These are phyloP conservation scores for Enteromius fasciolatus DNA, from an alignment of 2,797 vertebrate genomes.

Conservation along the genomic window DNA sequence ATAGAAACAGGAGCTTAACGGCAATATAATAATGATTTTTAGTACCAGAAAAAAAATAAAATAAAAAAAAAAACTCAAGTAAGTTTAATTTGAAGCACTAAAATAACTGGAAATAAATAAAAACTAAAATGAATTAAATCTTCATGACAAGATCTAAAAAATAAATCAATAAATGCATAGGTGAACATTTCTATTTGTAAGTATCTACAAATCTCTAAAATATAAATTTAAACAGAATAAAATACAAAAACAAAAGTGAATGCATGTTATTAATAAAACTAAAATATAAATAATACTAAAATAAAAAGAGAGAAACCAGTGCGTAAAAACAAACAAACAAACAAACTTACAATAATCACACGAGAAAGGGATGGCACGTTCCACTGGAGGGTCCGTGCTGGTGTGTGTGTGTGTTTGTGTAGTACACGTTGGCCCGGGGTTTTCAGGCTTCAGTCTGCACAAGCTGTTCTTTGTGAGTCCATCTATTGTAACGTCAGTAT, in stretches of 20 bases:
- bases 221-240: not conserved
- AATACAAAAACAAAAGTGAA: not conserved
- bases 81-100: not conserved
- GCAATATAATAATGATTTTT: too few species aligned
- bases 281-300: not conserved
- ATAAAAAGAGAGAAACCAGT: not conserved
- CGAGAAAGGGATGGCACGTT: not conserved
- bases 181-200: too few species aligned
- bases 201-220: too few species aligned
- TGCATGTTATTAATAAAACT: too few species aligned
- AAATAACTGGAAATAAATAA: not conserved
- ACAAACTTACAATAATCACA: not conserved
- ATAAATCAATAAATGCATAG: not conserved
- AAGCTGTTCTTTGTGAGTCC: slow-evolving; percentile 52
- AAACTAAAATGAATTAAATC: not conserved
- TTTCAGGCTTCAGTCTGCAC: slow-evolving; percentile 37
- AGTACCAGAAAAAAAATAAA: too few species aligned
- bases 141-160: not conserved
- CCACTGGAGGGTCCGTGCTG: not conserved
- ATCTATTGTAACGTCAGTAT: slow-evolving; percentile 47
- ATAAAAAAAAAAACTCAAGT: not conserved
- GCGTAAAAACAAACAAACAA: not conserved
- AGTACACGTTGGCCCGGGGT: not conserved
- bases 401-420: slow-evolving; percentile 13
- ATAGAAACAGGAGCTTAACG: not conserved